phyloP scores from a whole-genome alignment of 2,888 invertebrate species.

The Caenorhabditis imperialis region DNA sequence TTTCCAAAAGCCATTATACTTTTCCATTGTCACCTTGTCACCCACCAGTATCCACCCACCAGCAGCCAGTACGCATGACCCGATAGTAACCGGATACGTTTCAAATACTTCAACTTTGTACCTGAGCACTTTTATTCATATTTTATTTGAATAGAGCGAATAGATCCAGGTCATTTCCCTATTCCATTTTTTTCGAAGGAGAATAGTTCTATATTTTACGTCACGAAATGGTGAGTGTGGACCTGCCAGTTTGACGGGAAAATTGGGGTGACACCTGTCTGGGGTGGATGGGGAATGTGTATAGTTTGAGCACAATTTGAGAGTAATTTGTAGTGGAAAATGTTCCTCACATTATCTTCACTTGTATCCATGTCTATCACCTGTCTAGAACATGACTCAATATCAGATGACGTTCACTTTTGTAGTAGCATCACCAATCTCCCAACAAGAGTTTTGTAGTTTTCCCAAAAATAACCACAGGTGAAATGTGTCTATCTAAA shows the following conservation, averaged over 20 bases:
- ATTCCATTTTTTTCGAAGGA: too few species aligned
- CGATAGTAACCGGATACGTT: slow-evolving; percentile 44
- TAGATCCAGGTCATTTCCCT: slow-evolving; percentile 8
- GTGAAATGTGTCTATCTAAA: slow-evolving; percentile 4
- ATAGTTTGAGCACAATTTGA: too few species aligned
- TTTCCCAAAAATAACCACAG: background rate
- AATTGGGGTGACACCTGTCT: slow-evolving; percentile 28
- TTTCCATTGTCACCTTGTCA: too few species aligned
- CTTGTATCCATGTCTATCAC: too few species aligned
- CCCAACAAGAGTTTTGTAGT: too few species aligned
- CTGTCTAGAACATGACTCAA: too few species aligned
- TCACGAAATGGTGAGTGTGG: slow-evolving; percentile 40
- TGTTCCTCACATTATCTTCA: too few species aligned
- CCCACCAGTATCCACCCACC: background rate
- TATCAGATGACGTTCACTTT: too few species aligned
- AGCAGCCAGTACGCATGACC: background rate
- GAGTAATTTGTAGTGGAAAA: too few species aligned
- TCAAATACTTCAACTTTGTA: slow-evolving; percentile 33
- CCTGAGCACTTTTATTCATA: slow-evolving; percentile 8
- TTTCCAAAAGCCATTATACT: too few species aligned
- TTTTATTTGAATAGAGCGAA: slow-evolving; percentile 12
- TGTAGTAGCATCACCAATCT: background rate
- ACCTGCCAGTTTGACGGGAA: slow-evolving; percentile 37
- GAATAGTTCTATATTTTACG: too few species aligned
- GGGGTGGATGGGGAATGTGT: background rate